A percentile compares a stretch with the other conserved stretches of the same genome.
Conservation (phyloP, 2,113 vertebrate species). For the Podocnemis expansa region DNA sequence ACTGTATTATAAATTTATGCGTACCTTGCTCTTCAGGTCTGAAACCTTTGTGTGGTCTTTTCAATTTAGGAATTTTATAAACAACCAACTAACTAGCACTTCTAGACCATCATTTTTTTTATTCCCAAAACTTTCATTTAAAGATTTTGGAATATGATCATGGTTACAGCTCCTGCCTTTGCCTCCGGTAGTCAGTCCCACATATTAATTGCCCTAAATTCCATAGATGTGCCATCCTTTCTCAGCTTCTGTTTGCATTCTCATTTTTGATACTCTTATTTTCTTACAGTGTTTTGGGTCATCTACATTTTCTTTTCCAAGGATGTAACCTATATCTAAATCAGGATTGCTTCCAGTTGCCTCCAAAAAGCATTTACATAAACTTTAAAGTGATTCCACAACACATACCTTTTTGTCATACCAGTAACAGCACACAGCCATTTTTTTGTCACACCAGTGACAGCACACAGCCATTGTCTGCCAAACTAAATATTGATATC, state of each 20-base stretch:
- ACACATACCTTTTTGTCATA: not conserved
- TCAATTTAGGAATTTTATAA: constrained; percentile 13
- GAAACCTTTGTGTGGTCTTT: not conserved
- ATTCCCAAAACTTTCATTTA: not conserved
- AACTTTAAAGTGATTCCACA: not conserved
- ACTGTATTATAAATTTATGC: not conserved
- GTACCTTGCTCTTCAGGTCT: not conserved
- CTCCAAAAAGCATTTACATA: not conserved
- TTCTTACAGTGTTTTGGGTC: not conserved
- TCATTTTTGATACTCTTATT: not conserved
- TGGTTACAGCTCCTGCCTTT: not conserved
- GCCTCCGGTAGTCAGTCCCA: not conserved
- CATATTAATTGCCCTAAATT: not conserved
- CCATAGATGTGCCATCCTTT: not conserved
- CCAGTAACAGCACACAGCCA: not conserved
- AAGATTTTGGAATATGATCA: not conserved
- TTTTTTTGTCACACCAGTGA: not conserved
- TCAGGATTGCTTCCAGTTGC: not conserved
- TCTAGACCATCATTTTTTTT: not conserved
- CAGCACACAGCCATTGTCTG: not conserved
- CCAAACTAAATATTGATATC: not conserved
- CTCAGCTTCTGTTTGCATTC: not conserved
- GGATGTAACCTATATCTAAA: not conserved
- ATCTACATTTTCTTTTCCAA: not conserved
- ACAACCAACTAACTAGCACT: not conserved